Evolutionary conservation across 2,797 vertebrate species (phyloP), one percentile per base, ranked within the genome.

Genomic region (Acanthurus leucopareius): DNA sequence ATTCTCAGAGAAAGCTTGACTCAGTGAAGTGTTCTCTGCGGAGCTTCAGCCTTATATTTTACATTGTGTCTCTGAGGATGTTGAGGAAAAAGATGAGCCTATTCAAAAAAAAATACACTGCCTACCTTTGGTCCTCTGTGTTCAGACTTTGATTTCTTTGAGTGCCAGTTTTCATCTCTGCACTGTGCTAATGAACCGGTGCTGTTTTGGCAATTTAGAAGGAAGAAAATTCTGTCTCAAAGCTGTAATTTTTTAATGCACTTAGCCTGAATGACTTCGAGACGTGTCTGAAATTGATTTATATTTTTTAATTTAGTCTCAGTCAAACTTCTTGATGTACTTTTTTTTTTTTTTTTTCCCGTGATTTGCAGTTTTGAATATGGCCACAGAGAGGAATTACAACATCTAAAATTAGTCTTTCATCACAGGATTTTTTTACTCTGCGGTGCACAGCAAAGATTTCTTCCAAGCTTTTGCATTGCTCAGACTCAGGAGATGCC

Each of bases 121-220:
- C 51, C 44, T 22, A 52, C 59, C 63, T 73, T 62, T 70, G 57
- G 53, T 72, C 42, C 25, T 74, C 52, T 51, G 16, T 73, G 48
- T 16, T 9, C 45, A 45, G 28, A 7, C 42, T 77, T 57, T 69
- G 32, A 72, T 79, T 65, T 71, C 19, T 77, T 10, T 67, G n/a
- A 81, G 57, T 45, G 61, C 40, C 69, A 57, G 60, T 83, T 81
- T 69, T 70, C 22, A 66, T 71, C 58, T 69, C 57, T 72, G 73
- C 56, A 45, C 48, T 53, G 35, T 13, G 44, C 53, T 72, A 79
- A 83, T 77, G 62, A 82, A 80, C 66, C 13, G 5, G 17, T 66
- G 49, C 76, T 61, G 47, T 32, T 7, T 42, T 67, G 59, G 52
- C n/a, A 5, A 64, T 63, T 59, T 35, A 48, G 35, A 44, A 53